Base-by-base conservation (phyloP, 2,888 invertebrate species). In the Volucella bombylans region DNA sequence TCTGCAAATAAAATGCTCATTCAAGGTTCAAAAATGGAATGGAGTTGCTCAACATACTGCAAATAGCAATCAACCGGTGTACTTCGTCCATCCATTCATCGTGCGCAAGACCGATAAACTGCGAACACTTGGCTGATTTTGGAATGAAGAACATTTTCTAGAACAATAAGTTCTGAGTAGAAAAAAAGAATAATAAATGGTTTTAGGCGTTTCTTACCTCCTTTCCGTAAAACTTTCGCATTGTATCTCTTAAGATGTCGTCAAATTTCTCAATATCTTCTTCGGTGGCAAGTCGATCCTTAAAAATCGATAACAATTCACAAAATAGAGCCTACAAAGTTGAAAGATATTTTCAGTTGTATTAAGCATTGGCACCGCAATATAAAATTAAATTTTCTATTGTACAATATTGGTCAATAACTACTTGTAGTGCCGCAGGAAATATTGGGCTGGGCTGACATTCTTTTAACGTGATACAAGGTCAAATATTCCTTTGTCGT, bases 251-350 rank as follows among this genome's bases (percentile, higher is more conserved):
- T 0, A 95, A 90, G 76, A 97, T 94, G 11, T 92, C 90, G 87
- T 94, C 94, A 88, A 95, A 96, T 88, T 93, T 93, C n/a, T 92
- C 90, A 76, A 93, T 93, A 83, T 96, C 95, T 31, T 95, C 94
- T 6, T 93, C 92, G 18, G 93, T 94, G 1, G 94, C 93, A 23
- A 98, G 92, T 87, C 95, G 93, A 89, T 97, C 96, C 87, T 94
- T 93, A 91, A 98, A 97, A 89, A 96, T 93, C 80, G 95, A 92
- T 76, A 94, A 92, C 1, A 95, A 95, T 93, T 98, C 97, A 87
- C 96, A 94, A 41, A 94, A 92, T 87, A 96, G 93, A 3, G 95
- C 94, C 95, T 96, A 90, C 82, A 89, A 87, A 8, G n/a, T 50
- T 10, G 12, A 11, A 62, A 31, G 8, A 8, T n/a, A n/a, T 18